A percentile compares a stretch with the other conserved stretches of the same genome.
These are phyloP conservation scores for Allygus modestus DNA, from an alignment of 2,888 invertebrate species.

Conservation along the genomic window DNA sequence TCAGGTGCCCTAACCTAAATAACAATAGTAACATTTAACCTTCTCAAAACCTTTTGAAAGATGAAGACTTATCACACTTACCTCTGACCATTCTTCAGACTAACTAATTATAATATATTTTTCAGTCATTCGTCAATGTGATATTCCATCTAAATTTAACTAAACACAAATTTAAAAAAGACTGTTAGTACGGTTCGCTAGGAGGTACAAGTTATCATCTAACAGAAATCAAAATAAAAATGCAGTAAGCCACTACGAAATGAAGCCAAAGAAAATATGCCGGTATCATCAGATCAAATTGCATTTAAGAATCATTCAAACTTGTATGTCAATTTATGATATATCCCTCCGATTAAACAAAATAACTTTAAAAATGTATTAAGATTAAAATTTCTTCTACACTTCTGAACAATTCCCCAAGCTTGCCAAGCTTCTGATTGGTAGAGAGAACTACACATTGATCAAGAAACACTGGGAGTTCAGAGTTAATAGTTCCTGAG, in stretches of 20 bases:
- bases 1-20: background rate
- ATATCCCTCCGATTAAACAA: background rate
- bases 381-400: constrained; percentile 1
- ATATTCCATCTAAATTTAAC: background rate
- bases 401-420: background rate
- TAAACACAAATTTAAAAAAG: background rate
- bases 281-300: constrained; percentile 11
- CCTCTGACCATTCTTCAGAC: constrained; percentile 14
- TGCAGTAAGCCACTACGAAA: background rate
- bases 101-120: background rate
- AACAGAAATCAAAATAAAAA: constrained; percentile 38
- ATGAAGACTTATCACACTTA: background rate
- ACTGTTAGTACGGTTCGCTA: background rate
- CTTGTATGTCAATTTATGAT: background rate
- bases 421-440: constrained; percentile 35
- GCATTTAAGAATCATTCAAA: background rate
- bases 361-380: constrained; percentile 30
- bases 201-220: constrained; percentile 25
- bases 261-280: constrained; percentile 2
- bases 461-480: constrained; percentile 4
- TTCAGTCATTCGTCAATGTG: background rate
- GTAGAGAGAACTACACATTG: constrained; percentile 30
- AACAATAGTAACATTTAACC: background rate
- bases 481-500: background rate
- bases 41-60: background rate